These are phyloP conservation scores for Amazona guildingii DNA, from an alignment of 2,113 vertebrate genomes.

Conservation along the genomic window DNA sequence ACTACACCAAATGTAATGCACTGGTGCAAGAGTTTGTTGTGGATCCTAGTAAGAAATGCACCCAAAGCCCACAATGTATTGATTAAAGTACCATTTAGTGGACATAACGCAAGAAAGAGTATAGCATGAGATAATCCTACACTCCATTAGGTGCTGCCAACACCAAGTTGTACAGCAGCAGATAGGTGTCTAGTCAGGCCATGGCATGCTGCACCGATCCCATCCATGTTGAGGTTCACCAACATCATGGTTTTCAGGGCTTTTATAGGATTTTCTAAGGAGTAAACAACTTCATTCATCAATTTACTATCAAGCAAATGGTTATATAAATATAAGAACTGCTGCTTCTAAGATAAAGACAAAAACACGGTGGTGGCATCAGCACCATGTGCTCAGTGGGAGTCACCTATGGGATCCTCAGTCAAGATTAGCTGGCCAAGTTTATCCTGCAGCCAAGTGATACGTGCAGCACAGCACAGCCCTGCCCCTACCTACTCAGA, in stretches of 20 bases:
- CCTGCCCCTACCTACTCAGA: not conserved
- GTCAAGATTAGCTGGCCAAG: not conserved
- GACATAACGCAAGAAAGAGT: not conserved
- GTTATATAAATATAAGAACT: not conserved
- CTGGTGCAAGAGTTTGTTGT: not conserved
- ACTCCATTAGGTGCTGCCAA: not conserved
- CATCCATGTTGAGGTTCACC: not conserved
- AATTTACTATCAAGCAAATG: not conserved
- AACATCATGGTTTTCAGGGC: not conserved
- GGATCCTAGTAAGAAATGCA: not conserved
- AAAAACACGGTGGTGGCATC: accelerated
- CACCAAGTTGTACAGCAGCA: not conserved
- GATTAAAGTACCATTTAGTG: not conserved
- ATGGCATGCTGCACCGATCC: not conserved
- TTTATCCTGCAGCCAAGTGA: not conserved
- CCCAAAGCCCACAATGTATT: not conserved
- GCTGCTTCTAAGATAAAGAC: not conserved
- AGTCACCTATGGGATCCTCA: not conserved
- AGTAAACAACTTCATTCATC: not conserved
- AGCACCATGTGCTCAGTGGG: not conserved
- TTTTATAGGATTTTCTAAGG: not conserved
- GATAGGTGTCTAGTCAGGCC: not conserved
- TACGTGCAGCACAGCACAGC: not conserved
- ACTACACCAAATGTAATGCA: not conserved
- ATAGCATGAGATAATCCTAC: not conserved